Percentiles rank a stretch among this genome's conserved stretches.
Conservation (phyloP, 2,888 invertebrate species). For the Axea sp. region DNA sequence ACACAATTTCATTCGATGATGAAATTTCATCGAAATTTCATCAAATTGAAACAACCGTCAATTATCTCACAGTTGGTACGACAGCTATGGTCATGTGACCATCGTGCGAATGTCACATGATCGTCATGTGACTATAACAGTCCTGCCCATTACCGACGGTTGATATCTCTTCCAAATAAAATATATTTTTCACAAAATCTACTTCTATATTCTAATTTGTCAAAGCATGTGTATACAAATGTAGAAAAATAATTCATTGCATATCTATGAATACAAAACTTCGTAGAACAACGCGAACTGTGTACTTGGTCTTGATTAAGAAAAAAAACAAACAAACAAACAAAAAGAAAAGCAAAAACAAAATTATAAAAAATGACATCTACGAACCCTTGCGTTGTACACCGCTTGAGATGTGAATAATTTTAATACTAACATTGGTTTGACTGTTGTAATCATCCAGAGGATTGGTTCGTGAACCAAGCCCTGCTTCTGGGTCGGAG, state of each 20-base stretch:
- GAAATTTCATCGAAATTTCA: no score
- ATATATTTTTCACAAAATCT: no score
- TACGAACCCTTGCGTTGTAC: slow-evolving; percentile 59
- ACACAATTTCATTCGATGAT: no score
- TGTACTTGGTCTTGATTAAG: neutral
- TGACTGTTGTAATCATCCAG: slow-evolving; percentile 73
- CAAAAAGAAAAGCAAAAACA: no score
- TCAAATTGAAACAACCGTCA: no score
- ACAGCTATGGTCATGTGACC: no score
- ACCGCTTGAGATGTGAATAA: slow-evolving; percentile 55
- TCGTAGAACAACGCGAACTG: slow-evolving; percentile 7
- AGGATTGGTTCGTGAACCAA: slow-evolving; percentile 71
- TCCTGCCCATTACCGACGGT: no score
- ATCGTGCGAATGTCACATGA: no score
- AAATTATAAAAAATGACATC: slow-evolving; percentile 41
- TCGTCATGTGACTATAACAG: no score
- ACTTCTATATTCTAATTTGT: neutral
- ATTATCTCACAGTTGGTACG: no score
- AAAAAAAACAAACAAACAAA: no score
- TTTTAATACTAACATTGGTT: slow-evolving; percentile 75
- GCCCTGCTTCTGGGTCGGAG: slow-evolving; percentile 69
- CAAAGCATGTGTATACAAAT: neutral
- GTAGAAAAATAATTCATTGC: slow-evolving; percentile 16
- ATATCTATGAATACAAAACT: slow-evolving; percentile 26
- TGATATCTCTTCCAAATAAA: no score